A percentile compares a stretch with the other conserved stretches of the same genome.
These are phyloP conservation scores for Leptinotarsa texana DNA, from an alignment of 1,140 invertebrate species.

Conservation along the genomic window DNA sequence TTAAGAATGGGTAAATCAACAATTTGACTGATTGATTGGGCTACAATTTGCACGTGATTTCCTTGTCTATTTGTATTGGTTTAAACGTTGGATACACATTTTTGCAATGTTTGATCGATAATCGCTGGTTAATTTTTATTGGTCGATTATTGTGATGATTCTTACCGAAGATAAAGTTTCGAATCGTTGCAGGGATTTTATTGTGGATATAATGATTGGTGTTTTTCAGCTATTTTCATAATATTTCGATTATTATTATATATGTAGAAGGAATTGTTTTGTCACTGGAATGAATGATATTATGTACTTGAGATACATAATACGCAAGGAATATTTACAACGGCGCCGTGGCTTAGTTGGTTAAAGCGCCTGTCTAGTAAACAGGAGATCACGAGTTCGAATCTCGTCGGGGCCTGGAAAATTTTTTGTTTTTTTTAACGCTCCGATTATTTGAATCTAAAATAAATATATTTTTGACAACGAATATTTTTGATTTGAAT, in stretches of 20 bases:
- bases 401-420: constrained; percentile 59
- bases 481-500: too few relatives aligned
- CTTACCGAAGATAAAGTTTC: too few relatives aligned
- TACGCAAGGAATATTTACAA: not conserved
- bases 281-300: too few relatives aligned
- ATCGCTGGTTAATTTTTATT: too few relatives aligned
- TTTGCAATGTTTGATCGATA: not conserved
- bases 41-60: constrained; percentile 13
- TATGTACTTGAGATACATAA: not conserved
- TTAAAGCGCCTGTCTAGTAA: constrained; percentile 64
- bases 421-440: not conserved
- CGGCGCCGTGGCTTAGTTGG: constrained; percentile 63
- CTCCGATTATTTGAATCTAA: too few relatives aligned
- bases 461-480: too few relatives aligned
- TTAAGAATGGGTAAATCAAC: not conserved
- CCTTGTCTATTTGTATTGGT: not conserved
- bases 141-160: too few relatives aligned
- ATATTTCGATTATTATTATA: too few relatives aligned
- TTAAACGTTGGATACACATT: constrained; percentile 7
- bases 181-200: too few relatives aligned
- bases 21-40: constrained; percentile 2
- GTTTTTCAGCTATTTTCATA: too few relatives aligned
- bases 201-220: too few relatives aligned
- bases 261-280: too few relatives aligned
- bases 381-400: constrained; percentile 63